A percentile compares a stretch with the other conserved stretches of the same genome.
Evolutionary conservation across 2,888 invertebrate genomes (phyloP).

Genomic region (Drosophila diplacantha): DNA sequence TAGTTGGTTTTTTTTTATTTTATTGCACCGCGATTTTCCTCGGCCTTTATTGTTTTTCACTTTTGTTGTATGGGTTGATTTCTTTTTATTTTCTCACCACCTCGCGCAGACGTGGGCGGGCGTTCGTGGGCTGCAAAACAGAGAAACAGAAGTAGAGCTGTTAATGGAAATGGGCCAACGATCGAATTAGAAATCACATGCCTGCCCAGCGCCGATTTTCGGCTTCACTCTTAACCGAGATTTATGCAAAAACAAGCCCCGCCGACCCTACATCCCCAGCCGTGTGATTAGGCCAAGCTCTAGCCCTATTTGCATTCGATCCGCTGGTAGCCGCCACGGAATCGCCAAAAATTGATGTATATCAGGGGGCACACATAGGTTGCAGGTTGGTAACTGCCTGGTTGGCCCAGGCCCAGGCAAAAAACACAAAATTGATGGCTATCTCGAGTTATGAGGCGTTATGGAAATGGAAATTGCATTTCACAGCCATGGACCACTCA

Average conservation of each 20-base stretch:
- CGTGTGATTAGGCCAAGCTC: slow-evolving; percentile 39
- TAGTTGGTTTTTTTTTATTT: slow-evolving; percentile 24
- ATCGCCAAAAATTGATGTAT: slow-evolving; percentile 48
- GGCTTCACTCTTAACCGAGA: slow-evolving; percentile 21
- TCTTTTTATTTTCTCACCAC: slow-evolving; percentile 49
- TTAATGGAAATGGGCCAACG: slow-evolving; percentile 40
- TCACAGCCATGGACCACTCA: slow-evolving; percentile 35
- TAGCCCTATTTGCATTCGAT: slow-evolving; percentile 55
- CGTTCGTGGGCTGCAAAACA: slow-evolving; percentile 48
- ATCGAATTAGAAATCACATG: slow-evolving; percentile 42
- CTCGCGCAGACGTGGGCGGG: slow-evolving; percentile 37
- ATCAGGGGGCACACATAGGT: slow-evolving; percentile 23
- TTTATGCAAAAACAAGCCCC: slow-evolving; percentile 30
- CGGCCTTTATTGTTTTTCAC: slow-evolving; percentile 39
- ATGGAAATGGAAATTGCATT: slow-evolving; percentile 48
- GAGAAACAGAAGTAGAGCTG: slow-evolving; percentile 41
- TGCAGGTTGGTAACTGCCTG: slow-evolving; percentile 2
- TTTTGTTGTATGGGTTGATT: slow-evolving; percentile 41
- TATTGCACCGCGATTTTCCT: slow-evolving; percentile 57
- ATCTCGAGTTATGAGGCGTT: slow-evolving; percentile 51
- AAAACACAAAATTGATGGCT: slow-evolving; percentile 36
- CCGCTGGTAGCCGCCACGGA: slow-evolving; percentile 39
- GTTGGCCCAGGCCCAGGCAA: slow-evolving; percentile 8
- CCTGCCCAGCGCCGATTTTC: slow-evolving; percentile 18
- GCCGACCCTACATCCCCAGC: slow-evolving; percentile 8